Base-by-base conservation (phyloP, 2,113 vertebrate genomes). In the Gavia stellata region DNA sequence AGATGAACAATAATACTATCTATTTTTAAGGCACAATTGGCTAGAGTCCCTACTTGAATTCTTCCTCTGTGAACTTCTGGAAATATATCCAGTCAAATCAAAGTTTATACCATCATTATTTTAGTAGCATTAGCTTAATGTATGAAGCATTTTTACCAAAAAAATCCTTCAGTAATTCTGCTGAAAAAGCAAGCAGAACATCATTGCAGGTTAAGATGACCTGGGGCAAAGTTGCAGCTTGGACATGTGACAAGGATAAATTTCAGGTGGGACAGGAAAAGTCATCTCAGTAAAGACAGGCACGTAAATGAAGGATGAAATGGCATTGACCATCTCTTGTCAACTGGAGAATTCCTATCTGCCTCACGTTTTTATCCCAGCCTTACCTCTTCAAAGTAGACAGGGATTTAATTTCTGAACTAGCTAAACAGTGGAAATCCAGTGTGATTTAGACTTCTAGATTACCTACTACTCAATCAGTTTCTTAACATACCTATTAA, bases 401-500 rank as follows among this genome's bases (percentile, higher is more conserved):
- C 45, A 88, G 44, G 56, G 58, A 65, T 91, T 91, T 81, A 4
- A 9, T 49, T 61, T 45, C 42, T 58, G 53, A 52, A 19, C 65
- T 21, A 62, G 15, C 6, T 13, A 74, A 84, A 10, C 29, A n/a
- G 38, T 49, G 55, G 61, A 73, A 96, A 36, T 47, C 7, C 66
- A 40, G 17, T 14, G 47, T 14, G n/a, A 81, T 45, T 52, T 42
- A 56, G 31, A 29, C 6, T 87, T 73, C 82, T 17, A 47, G 21
- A 34, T 49, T 36, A 40, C 40, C 44, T 73, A 5, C 31, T 55
- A 26, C 21, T 59, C 59, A 9, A 17, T 26, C 29, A 55, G 62
- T 50, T 87, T 74, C 61, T 81, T 21, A 52, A 68, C 91, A 12
- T 59, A 99, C 99, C 99, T 99, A 95, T 99, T 98, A 63, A 98